Evolutionary conservation across 64 coral and sea anemone species (phyloP).

Genomic region (Porites lutea): DNA sequence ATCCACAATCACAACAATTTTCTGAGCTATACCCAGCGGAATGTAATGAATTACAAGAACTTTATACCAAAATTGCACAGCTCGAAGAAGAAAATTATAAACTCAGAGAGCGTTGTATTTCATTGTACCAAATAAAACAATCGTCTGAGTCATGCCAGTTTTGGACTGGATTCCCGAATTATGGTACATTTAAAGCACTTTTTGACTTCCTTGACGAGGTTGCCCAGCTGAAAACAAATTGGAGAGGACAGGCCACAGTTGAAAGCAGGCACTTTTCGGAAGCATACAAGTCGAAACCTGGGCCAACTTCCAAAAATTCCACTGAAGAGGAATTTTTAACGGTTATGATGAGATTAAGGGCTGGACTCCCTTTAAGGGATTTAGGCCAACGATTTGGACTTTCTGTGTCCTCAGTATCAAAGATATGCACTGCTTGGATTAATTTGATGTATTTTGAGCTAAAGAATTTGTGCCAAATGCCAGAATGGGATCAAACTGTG

Average conservation of each 20-base stretch:
- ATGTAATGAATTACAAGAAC: constrained; percentile 23
- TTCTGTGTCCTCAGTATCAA: constrained; percentile 33
- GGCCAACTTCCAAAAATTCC: constrained; percentile 37
- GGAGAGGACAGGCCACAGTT: constrained; percentile 43
- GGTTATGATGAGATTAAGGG: constrained; percentile 54
- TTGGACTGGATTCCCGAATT: constrained; percentile 66
- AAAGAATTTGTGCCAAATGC: constrained; percentile 68
- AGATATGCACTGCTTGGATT: constrained; percentile 67
- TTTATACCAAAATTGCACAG: constrained; percentile 30
- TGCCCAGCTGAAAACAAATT: constrained; percentile 58
- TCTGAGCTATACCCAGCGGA: neutral
- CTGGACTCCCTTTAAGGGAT: constrained; percentile 45
- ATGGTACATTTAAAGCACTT: constrained; percentile 46
- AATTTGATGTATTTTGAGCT: constrained; percentile 57
- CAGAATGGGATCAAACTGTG: constrained; percentile 25
- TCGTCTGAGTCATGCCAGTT: constrained; percentile 36
- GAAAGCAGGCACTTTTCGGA: constrained; percentile 41
- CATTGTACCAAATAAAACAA: constrained; percentile 27
- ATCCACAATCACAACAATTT: neutral
- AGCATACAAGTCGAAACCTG: constrained; percentile 50
- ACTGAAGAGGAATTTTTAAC: constrained; percentile 70
- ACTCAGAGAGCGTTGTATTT: constrained; percentile 19
- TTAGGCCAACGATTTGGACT: constrained; percentile 49
- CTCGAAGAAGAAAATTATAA: constrained; percentile 53
- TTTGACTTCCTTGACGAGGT: constrained; percentile 48